Evolutionary conservation across 2,888 invertebrate genomes (phyloP).

Genomic region (Andrena fulva): DNA sequence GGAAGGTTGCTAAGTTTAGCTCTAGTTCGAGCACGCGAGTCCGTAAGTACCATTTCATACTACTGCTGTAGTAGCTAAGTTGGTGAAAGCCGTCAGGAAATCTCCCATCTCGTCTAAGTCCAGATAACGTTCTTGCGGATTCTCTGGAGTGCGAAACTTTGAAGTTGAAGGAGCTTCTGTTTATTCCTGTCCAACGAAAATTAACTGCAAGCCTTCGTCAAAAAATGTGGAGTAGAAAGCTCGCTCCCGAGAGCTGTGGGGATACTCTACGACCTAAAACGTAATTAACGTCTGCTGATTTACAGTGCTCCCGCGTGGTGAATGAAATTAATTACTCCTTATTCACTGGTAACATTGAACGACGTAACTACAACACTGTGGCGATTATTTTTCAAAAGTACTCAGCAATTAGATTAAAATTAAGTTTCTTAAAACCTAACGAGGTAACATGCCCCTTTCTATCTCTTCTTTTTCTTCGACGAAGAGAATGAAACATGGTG

Average conservation of each 20-base stretch:
- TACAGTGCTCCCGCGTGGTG: neutral
- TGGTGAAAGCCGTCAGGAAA: neutral
- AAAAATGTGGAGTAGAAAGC: neutral
- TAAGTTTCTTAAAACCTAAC: too few species aligned
- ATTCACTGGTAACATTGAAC: too few species aligned
- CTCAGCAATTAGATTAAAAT: too few species aligned
- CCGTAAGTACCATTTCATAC: neutral
- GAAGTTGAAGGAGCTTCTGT: constrained; percentile 1
- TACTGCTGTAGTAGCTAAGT: neutral
- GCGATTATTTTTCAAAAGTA: too few species aligned
- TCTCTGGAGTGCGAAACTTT: constrained; percentile 7
- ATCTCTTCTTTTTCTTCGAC: too few species aligned
- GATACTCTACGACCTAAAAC: neutral
- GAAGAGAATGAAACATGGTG: too few species aligned
- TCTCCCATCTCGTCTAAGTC: constrained; percentile 3
- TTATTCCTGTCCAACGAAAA: constrained; percentile 11
- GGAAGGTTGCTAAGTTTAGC: constrained; percentile 4
- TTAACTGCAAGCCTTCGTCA: neutral
- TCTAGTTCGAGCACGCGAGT: constrained; percentile 2
- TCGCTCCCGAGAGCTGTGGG: neutral
- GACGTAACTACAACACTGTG: too few species aligned
- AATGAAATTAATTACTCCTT: too few species aligned
- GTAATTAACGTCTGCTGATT: neutral
- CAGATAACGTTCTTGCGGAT: constrained; percentile 8
- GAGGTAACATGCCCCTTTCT: too few species aligned